Base-by-base conservation (phyloP, 2,113 vertebrate genomes). In the Lepisosteus oculatus region DNA sequence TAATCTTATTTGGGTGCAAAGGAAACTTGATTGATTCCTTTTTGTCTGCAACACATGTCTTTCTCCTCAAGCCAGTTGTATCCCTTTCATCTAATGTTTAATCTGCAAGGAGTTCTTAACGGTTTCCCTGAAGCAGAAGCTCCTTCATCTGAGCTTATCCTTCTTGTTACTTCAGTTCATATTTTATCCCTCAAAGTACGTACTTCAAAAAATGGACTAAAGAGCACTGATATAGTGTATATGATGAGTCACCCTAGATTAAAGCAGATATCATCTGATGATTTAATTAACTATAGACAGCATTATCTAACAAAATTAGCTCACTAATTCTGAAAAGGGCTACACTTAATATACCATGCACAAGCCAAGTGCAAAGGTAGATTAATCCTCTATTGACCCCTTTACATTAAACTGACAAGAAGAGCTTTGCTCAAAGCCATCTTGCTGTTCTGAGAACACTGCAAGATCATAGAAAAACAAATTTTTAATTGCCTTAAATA, bases 1-100 rank as follows among this genome's bases (percentile, higher is more conserved):
- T 88, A 91, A 93, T 94, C 93, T 93, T 87, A 90, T 89, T 92
- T 85, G 89, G 84, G 79, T 81, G 78, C 78, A 80, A 29, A 90
- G 82, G 84, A 84, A 77, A 83, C 80, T 73, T 70, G 75, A 94
- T 83, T 89, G 87, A 93, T 92, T 87, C 68, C 63, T 70, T 86
- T 90, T 90, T 93, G 89, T 90, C 87, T 85, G 84, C 78, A 83
- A 89, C 85, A 90, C 76, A 64, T 91, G 87, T 94, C 87, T 89
- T 83, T 82, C 79, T 87, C 69, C 59, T 82, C 83, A 76, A 87
- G 81, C 62, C 78, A 86, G 79, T 84, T 72, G 70, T 87, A 84
- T 84, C 82, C 75, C 87, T 91, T 85, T 92, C 85, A 93, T 92
- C 85, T 87, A 78, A 68, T 71, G 75, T 83, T 83, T 82, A 83